These are phyloP conservation scores for Diadophis punctatus DNA, from an alignment of 2,113 vertebrate species.

Conservation along the genomic window DNA sequence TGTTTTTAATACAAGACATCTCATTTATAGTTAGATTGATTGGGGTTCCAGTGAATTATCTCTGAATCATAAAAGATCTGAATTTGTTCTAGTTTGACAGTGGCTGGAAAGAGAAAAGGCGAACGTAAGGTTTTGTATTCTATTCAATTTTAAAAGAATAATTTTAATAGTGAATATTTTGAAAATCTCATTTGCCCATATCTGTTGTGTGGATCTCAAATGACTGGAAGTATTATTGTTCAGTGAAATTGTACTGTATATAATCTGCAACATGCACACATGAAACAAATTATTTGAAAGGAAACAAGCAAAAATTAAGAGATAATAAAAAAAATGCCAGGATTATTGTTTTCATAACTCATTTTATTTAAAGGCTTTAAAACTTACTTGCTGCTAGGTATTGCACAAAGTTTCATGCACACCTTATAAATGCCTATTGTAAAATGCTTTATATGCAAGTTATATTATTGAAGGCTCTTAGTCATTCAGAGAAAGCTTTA, in stretches of 20 bases:
- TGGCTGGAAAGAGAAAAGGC: slow-evolving; percentile 41
- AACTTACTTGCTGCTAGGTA: slow-evolving; percentile 60
- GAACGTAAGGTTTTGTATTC: slow-evolving; percentile 35
- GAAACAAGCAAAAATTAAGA: slow-evolving; percentile 36
- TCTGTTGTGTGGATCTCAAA: not conserved
- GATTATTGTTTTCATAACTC: slow-evolving; percentile 54
- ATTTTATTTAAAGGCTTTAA: slow-evolving; percentile 61
- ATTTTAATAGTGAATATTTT: not conserved
- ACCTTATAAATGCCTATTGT: slow-evolving; percentile 69
- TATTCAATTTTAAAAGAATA: not conserved
- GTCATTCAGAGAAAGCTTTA: slow-evolving; percentile 57
- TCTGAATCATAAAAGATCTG: slow-evolving; percentile 44
- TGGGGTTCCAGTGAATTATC: slow-evolving; percentile 52
- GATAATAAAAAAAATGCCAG: slow-evolving; percentile 35
- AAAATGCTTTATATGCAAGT: slow-evolving; percentile 67
- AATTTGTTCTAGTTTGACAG: slow-evolving; percentile 22
- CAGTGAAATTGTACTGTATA: slow-evolving; percentile 12
- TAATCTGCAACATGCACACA: slow-evolving; percentile 45
- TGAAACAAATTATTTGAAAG: slow-evolving; percentile 26
- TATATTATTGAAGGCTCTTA: slow-evolving; percentile 68
- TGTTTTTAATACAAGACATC: slow-evolving; percentile 57
- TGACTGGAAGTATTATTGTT: not conserved
- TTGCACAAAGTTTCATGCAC: slow-evolving; percentile 66
- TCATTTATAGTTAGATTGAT: slow-evolving; percentile 55
- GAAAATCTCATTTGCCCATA: not conserved